Percentiles rank a stretch among this genome's conserved stretches.
Conservation (phyloP, 2,888 invertebrate genomes). For the Dynastes tityus region DNA sequence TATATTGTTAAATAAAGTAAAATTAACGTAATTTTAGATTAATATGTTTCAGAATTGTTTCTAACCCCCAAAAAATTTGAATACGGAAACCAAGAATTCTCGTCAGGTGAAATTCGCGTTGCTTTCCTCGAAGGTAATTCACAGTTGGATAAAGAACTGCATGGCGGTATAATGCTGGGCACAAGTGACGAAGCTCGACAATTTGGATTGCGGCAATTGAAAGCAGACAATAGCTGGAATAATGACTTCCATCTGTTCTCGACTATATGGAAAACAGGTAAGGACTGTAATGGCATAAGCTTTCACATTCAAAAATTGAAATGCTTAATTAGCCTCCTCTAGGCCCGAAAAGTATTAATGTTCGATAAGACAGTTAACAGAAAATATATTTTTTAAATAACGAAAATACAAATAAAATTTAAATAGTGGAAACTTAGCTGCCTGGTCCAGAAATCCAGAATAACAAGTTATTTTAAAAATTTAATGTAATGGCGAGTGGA, state of each 20-base stretch:
- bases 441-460: no score
- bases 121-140: constrained; percentile 80
- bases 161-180: constrained; percentile 66
- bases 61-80: constrained; percentile 77
- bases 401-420: no score
- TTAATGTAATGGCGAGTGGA: no score
- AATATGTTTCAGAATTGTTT: constrained; percentile 60
- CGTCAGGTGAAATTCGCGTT: constrained; percentile 82
- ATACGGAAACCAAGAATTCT: constrained; percentile 75
- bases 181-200: constrained; percentile 60
- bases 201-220: constrained; percentile 61
- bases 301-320: neutral
- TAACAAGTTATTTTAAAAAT: no score
- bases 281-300: constrained; percentile 1
- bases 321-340: no score
- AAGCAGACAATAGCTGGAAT: constrained; percentile 65
- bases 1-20: no score
- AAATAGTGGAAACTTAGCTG: no score
- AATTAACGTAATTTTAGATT: neutral
- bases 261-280: constrained; percentile 74
- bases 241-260: constrained; percentile 74
- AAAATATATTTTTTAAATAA: no score
- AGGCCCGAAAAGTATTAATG: no score
- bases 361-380: no score
- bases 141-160: constrained; percentile 60